These are phyloP conservation scores for Ylistrum balloti DNA, from an alignment of 1,140 invertebrate genomes.

Conservation along the genomic window DNA sequence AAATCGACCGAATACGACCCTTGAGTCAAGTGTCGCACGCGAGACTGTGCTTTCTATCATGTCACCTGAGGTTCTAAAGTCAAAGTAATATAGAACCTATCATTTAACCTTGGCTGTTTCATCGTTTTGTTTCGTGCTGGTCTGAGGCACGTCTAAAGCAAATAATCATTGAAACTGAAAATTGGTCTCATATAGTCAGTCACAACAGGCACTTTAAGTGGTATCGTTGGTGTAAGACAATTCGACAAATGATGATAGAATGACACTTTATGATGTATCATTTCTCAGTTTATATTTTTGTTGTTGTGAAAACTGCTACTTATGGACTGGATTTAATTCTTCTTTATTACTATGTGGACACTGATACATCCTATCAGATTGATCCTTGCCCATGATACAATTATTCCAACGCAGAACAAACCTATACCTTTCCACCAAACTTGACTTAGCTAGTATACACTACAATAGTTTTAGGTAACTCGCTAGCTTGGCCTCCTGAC, in stretches of 20 bases:
- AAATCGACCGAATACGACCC: neutral
- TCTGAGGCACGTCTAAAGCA: neutral
- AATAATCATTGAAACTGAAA: conserved; percentile 36
- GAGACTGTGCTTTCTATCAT: neutral
- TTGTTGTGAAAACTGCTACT: neutral
- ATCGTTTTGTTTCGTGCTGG: conserved; percentile 1
- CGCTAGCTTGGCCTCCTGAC: neutral
- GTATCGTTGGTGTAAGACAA: neutral
- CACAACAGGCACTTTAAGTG: neutral
- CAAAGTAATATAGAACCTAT: neutral
- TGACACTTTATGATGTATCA: neutral
- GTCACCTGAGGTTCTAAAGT: neutral
- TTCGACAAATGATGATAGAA: conserved; percentile 34
- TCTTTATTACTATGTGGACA: conserved; percentile 26
- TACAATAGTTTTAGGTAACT: neutral
- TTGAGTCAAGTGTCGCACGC: neutral
- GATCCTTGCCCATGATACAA: neutral
- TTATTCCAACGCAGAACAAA: neutral
- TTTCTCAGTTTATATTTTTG: neutral
- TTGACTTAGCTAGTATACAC: neutral
- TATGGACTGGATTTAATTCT: conserved; percentile 11
- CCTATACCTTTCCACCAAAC: neutral
- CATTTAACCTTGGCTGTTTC: conserved; percentile 14
- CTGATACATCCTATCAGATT: neutral
- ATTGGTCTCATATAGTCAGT: neutral